Percentiles rank a stretch among this genome's conserved stretches.
Conservation (phyloP, 2,888 invertebrate species). For the Oithona nana region DNA sequence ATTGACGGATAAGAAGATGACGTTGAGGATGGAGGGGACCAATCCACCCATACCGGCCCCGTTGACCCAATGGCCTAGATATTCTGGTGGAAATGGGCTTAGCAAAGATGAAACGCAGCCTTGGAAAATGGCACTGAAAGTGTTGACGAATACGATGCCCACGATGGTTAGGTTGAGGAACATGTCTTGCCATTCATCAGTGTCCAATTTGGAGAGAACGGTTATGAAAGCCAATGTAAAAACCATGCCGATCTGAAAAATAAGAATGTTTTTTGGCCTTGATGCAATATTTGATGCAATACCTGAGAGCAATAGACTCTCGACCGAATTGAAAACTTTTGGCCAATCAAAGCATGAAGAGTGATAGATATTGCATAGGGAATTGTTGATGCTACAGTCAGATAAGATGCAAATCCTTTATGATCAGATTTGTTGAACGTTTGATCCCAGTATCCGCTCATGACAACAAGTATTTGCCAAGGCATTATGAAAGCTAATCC, state of each 20-base stretch:
- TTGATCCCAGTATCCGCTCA: no score
- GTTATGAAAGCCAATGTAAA: neutral
- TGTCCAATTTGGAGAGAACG: neutral
- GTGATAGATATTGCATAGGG: no score
- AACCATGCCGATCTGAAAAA: neutral
- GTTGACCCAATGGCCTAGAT: neutral
- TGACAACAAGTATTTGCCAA: no score
- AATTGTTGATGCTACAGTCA: no score
- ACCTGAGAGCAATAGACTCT: no score
- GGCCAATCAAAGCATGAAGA: no score
- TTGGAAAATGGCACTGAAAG: slow-evolving; percentile 4
- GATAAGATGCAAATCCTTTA: no score
- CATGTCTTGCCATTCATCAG: neutral
- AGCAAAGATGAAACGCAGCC: neutral
- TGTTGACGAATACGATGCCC: neutral
- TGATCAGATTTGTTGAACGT: no score
- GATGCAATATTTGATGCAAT: no score
- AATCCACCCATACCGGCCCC: slow-evolving; percentile 1
- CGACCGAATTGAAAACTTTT: no score
- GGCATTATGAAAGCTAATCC: no score
- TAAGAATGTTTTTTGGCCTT: no score
- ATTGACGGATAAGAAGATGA: neutral
- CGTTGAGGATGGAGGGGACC: neutral
- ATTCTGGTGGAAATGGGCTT: neutral
- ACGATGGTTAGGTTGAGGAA: neutral